These are phyloP conservation scores for Lepidurus couesii DNA, from an alignment of 1,140 invertebrate genomes.

Conservation along the genomic window DNA sequence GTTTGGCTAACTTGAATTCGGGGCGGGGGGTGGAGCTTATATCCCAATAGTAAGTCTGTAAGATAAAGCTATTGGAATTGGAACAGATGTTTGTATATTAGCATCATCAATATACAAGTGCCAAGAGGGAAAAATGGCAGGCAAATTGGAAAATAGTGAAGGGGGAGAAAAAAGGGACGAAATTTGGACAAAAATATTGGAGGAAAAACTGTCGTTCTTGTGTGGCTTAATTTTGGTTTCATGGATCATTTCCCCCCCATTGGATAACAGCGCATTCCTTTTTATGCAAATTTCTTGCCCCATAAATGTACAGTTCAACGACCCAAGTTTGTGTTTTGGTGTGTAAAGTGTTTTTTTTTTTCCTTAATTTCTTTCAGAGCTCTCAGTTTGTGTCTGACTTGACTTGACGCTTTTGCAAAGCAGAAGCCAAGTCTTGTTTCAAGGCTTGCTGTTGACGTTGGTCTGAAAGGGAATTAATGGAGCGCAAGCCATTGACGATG, in stretches of 20 bases:
- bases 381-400: conserved; percentile 39
- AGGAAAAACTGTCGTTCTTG: background rate
- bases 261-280: conserved; percentile 2
- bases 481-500: conserved; percentile 95
- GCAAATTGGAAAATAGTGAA: background rate
- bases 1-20: background rate
- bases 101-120: conserved; percentile 11
- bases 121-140: conserved; percentile 15
- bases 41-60: too few species aligned
- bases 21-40: too few species aligned
- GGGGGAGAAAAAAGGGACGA: background rate
- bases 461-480: conserved; percentile 75
- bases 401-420: conserved; percentile 68
- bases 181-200: background rate
- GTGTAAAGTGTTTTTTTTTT: conserved; percentile 11
- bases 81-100: conserved; percentile 15
- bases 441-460: conserved; percentile 74
- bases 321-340: background rate
- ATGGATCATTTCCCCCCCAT: background rate
- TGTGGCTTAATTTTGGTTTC: conserved; percentile 15
- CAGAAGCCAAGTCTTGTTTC: conserved; percentile 76
- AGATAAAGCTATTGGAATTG: background rate
- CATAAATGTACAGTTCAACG: conserved; percentile 6
- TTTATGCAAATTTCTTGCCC: conserved; percentile 9
- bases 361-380: background rate